These are phyloP conservation scores for Diadophis punctatus DNA, from an alignment of 2,113 vertebrate species.

Conservation along the genomic window DNA sequence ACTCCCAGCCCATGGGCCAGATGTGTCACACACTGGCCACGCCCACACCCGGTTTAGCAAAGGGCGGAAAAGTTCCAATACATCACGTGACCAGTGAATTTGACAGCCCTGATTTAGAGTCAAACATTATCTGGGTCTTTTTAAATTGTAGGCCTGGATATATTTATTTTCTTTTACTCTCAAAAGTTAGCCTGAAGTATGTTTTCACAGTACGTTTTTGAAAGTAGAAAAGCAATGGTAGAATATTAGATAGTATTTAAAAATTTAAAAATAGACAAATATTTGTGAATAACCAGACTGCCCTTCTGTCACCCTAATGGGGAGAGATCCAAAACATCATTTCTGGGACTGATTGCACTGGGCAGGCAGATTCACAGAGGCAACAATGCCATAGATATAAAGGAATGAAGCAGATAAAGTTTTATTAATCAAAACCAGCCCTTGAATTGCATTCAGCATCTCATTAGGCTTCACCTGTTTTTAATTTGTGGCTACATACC, in stretches of 20 bases:
- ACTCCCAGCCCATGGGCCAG: too few relatives aligned
- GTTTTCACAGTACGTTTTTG: slow-evolving; percentile 10
- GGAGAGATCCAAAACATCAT: neutral
- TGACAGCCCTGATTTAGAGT: neutral
- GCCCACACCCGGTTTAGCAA: too few relatives aligned
- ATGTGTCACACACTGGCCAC: accelerated
- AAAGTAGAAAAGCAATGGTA: slow-evolving; percentile 2
- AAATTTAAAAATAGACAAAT: neutral
- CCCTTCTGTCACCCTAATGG: neutral
- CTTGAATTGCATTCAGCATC: neutral
- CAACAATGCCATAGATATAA: neutral
- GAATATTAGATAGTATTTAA: neutral
- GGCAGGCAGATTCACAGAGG: neutral
- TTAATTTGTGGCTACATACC: neutral
- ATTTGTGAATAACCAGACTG: neutral
- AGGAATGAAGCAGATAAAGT: neutral
- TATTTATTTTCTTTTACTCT: slow-evolving; percentile 4
- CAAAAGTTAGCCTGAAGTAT: slow-evolving; percentile 2
- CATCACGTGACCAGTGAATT: too few relatives aligned
- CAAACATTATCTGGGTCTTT: slow-evolving; percentile 2
- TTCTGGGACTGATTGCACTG: neutral
- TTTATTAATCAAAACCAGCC: neutral
- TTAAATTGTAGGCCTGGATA: slow-evolving; percentile 16
- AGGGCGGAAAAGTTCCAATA: too few relatives aligned
- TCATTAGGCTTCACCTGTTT: neutral